phyloP scores from a whole-genome alignment of 2,113 vertebrate genomes.

The Sorex fumeus region DNA sequence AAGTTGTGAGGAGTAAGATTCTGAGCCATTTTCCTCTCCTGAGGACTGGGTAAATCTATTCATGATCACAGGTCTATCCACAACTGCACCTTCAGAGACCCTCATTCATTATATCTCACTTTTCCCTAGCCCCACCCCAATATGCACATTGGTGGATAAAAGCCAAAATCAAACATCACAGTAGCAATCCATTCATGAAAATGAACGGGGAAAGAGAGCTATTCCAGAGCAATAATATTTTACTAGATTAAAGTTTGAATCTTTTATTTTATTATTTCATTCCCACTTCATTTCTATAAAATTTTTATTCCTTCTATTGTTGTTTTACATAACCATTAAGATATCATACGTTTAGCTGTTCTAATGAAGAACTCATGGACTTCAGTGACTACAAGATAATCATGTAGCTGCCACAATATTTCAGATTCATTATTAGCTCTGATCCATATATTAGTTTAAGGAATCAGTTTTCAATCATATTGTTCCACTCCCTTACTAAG shows the following conservation, averaged over 20 bases:
- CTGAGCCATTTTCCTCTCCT: not conserved
- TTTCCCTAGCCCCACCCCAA: fast-evolving
- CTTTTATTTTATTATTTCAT: not conserved
- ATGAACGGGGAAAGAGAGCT: not conserved
- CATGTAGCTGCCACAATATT: not conserved
- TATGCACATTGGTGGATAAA: too few relatives aligned
- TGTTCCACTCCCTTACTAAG: constrained; percentile 8
- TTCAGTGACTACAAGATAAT: not conserved
- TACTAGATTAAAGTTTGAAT: not conserved
- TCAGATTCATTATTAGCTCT: not conserved
- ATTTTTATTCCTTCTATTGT: not conserved
- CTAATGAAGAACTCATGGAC: not conserved
- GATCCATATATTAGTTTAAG: fast-evolving
- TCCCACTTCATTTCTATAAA: not conserved
- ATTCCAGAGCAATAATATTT: not conserved
- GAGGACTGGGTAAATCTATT: not conserved
- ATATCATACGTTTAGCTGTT: not conserved
- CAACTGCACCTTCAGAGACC: too few relatives aligned
- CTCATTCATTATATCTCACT: fast-evolving
- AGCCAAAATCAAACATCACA: not conserved
- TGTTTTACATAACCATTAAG: constrained; percentile 26
- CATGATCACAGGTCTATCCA: not conserved
- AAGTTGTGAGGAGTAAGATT: too few relatives aligned
- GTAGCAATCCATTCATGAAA: not conserved
- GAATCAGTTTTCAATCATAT: not conserved